These are phyloP conservation scores for Athalia circularis DNA, from an alignment of 2,888 invertebrate species.

Conservation along the genomic window DNA sequence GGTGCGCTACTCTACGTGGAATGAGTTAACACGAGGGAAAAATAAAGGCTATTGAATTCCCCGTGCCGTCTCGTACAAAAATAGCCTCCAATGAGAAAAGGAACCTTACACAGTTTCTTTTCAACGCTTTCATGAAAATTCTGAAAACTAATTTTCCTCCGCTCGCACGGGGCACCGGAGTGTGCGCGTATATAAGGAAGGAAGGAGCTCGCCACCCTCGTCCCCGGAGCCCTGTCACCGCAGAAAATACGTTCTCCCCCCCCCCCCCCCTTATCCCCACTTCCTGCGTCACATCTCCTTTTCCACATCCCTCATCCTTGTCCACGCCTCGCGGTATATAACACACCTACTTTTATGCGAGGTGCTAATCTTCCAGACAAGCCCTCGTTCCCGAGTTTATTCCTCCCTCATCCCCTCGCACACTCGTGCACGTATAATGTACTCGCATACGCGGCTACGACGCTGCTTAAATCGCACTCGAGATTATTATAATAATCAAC, in stretches of 20 bases:
- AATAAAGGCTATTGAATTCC: constrained; percentile 72
- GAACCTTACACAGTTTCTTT: constrained; percentile 72
- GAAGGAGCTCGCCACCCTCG: constrained; percentile 46
- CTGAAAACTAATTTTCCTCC: constrained; percentile 74
- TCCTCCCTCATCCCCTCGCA: constrained; percentile 51
- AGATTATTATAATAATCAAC: constrained; percentile 69
- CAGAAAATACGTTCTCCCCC: no score
- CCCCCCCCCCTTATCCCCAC: no score
- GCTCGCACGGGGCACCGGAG: constrained; percentile 58
- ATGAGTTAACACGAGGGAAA: constrained; percentile 67
- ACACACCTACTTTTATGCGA: constrained; percentile 72
- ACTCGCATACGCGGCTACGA: constrained; percentile 39
- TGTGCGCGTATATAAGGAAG: constrained; percentile 47
- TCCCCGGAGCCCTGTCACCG: constrained; percentile 42
- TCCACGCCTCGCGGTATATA: constrained; percentile 37
- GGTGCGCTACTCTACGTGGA: constrained; percentile 51
- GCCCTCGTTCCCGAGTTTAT: constrained; percentile 46
- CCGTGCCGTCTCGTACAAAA: constrained; percentile 66
- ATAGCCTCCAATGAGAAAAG: constrained; percentile 73
- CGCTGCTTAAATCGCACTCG: constrained; percentile 59
- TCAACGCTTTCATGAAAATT: constrained; percentile 73
- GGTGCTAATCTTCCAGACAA: constrained; percentile 74
- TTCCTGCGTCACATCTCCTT: background rate
- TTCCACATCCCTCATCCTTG: constrained; percentile 44
- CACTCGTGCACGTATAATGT: constrained; percentile 51